Conservation (phyloP, 1,140 invertebrate genomes). For the Penaeus japonicus region DNA sequence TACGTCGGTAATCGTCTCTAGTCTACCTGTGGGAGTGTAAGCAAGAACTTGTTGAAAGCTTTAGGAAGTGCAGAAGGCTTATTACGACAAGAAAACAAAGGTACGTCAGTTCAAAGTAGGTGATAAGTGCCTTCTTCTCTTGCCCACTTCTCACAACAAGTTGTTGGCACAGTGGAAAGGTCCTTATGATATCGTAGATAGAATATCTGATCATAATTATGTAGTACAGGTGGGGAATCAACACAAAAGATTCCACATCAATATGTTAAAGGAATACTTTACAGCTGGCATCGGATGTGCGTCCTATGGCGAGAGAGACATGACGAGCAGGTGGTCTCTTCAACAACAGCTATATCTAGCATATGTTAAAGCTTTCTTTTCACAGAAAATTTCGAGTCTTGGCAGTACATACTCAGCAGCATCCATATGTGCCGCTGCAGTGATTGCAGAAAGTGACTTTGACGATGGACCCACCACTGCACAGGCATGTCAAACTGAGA, state of each 20-base stretch:
- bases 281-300: too few species aligned
- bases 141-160: background rate
- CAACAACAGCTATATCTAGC: background rate
- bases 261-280: background rate
- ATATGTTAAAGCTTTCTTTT: too few species aligned
- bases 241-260: conserved; percentile 1
- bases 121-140: background rate
- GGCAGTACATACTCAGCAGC: too few species aligned
- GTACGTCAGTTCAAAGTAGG: background rate
- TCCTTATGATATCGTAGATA: background rate
- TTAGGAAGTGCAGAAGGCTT: background rate
- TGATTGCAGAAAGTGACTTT: too few species aligned
- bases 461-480: too few species aligned
- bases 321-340: background rate
- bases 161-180: conserved; percentile 20
- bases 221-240: background rate
- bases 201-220: background rate
- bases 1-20: background rate
- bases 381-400: too few species aligned
- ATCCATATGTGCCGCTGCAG: too few species aligned
- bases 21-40: background rate
- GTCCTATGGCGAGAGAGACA: background rate
- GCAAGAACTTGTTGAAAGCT: background rate
- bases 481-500: too few species aligned
- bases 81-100: background rate